phyloP scores from a whole-genome alignment of 2,888 invertebrate species.

The Diarsia mendica region DNA sequence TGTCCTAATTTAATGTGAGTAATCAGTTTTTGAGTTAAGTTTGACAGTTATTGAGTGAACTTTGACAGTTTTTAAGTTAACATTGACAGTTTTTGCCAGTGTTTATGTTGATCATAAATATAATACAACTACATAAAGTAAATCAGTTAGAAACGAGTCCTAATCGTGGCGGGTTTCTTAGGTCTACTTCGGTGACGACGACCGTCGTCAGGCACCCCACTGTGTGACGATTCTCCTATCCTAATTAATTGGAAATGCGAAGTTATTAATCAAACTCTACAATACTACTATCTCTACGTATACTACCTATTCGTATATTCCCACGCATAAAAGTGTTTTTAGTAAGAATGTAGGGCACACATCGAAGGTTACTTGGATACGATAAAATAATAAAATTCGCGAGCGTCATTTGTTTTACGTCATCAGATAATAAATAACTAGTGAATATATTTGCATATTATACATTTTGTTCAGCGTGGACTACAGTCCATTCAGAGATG shows the following conservation, averaged over 20 bases:
- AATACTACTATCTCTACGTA: neutral
- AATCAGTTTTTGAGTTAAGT: neutral
- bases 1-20: neutral
- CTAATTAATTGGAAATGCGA: neutral
- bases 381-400: conserved; percentile 44
- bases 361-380: conserved; percentile 35
- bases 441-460: conserved; percentile 41
- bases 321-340: conserved; percentile 11
- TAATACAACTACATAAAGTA: too few relatives aligned
- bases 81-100: too few relatives aligned
- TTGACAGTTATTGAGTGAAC: too few relatives aligned
- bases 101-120: too few relatives aligned
- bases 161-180: too few relatives aligned
- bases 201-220: too few relatives aligned
- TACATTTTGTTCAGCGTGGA: conserved; percentile 34
- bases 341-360: conserved; percentile 31
- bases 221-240: too few relatives aligned
- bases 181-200: too few relatives aligned
- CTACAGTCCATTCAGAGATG: conserved; percentile 7
- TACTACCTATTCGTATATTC: conserved; percentile 12
- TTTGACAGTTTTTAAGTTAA: too few relatives aligned
- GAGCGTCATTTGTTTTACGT: conserved; percentile 50
- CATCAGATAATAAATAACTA: conserved; percentile 54
- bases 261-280: neutral
- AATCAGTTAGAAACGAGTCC: too few relatives aligned